Conservation (phyloP, 2,113 vertebrate species). For the Aphyosemion australe region DNA sequence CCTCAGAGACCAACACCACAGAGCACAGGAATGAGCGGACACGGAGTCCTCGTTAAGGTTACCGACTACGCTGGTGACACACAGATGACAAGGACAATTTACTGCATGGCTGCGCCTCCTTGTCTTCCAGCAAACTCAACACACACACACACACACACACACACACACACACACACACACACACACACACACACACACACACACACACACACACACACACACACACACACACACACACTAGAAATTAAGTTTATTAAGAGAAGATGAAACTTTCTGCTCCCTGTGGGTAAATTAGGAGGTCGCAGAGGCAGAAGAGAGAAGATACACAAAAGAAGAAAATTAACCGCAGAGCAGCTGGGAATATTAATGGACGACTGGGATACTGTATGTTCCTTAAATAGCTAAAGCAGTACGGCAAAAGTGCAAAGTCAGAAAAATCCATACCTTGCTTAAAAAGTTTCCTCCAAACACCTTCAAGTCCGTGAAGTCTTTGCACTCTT, state of each 20-base stretch:
- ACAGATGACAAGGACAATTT: constrained; percentile 63
- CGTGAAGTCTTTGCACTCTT: not conserved
- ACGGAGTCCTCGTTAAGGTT: constrained; percentile 51
- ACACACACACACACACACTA: constrained; percentile 23
- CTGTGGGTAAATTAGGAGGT: constrained; percentile 63
- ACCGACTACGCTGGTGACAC: constrained; percentile 56
- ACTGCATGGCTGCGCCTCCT: constrained; percentile 50
- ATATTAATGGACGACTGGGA: constrained; percentile 25
- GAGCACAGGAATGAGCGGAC: constrained; percentile 21
- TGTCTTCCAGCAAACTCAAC: constrained; percentile 44
- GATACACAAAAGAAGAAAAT: constrained; percentile 47
- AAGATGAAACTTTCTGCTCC: constrained; percentile 61
- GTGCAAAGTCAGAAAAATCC: constrained; percentile 1
- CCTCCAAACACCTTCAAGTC: not conserved
- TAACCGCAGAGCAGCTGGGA: constrained; percentile 45
- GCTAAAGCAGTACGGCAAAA: not conserved
- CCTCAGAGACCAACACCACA: constrained; percentile 31
- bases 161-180: constrained; percentile 18
- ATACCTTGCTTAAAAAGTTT: not conserved
- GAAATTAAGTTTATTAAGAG: constrained; percentile 65
- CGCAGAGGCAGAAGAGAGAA: constrained; percentile 33
- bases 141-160: constrained; percentile 18
- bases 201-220: constrained; percentile 19
- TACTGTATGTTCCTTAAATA: not conserved
- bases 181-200: constrained; percentile 20